These are phyloP conservation scores for Monoplex corrugatus DNA, from an alignment of 2,888 invertebrate genomes.

Conservation along the genomic window DNA sequence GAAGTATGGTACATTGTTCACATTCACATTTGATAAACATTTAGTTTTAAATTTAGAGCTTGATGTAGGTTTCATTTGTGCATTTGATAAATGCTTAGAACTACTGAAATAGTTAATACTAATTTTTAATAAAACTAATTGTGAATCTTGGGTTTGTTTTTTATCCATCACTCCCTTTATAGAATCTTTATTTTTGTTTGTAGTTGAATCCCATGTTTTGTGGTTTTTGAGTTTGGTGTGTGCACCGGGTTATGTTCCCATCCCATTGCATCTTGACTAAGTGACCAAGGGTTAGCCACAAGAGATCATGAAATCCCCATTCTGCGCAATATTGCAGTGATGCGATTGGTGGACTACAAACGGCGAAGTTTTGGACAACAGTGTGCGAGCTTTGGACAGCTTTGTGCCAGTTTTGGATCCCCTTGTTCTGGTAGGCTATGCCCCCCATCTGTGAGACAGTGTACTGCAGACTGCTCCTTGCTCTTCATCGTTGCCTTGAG, in stretches of 20 bases:
- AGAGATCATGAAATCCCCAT: conserved; percentile 39
- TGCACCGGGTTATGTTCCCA: conserved; percentile 1
- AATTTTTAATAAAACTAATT: too few relatives aligned
- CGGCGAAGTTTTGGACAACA: conserved; percentile 48
- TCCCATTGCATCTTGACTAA: conserved; percentile 3
- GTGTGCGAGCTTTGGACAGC: conserved; percentile 49
- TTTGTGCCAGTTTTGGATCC: conserved; percentile 49
- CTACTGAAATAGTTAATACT: too few relatives aligned
- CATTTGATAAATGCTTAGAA: too few relatives aligned
- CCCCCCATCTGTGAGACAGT: conserved; percentile 7
- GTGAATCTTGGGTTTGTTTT: neutral
- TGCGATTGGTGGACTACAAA: conserved; percentile 49
- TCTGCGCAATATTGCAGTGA: conserved; percentile 42
- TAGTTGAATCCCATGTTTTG: neutral
- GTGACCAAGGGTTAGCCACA: conserved; percentile 32
- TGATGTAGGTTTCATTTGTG: too few relatives aligned
- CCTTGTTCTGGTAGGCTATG: conserved; percentile 43
- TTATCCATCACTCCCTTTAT: neutral
- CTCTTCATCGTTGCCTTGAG: conserved; percentile 31
- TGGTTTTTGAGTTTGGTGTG: conserved; percentile 32
- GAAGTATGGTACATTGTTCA: too few relatives aligned
- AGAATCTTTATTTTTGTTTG: conserved; percentile 12
- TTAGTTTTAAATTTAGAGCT: too few relatives aligned
- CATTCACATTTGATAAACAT: too few relatives aligned
- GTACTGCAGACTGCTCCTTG: conserved; percentile 21